Base-by-base conservation (phyloP, 2,797 vertebrate genomes). In the Gadopsis bispinosus region DNA sequence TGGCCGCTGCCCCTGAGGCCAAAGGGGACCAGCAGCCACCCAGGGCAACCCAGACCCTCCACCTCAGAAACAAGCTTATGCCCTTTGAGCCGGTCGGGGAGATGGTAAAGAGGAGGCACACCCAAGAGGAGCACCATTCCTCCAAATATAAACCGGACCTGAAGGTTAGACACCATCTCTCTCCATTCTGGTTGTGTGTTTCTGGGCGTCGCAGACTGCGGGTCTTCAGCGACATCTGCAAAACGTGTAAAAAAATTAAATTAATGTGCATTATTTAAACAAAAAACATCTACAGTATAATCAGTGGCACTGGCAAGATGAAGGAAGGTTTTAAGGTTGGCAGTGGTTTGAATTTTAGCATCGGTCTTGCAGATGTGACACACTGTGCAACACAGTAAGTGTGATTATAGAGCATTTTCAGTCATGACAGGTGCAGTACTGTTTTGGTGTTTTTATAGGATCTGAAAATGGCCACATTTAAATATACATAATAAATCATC, bases 61-160 rank as follows among this genome's bases (percentile, higher is more conserved):
- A 29, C 60, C 35, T 75, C 59, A 75, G 50, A 61, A 79, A 61
- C 58, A 82, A 67, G 61, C 77, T 68, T 4, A 72, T 65, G 43
- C 56, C 80, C 37, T 56, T 83, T 56, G 77, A 79, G 72, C 50
- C 53, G 4, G 13, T 56, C 53, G 67, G 37, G 58, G 77, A 80
- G 56, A 79, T 74, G 76, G 79, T 68, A 43, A 76, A 35, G 22
- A 65, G 22, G 37, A 72, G 56, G 33, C 70, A 20, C 50, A 37
- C 64, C 69, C 68, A 33, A n/a, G 48, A 26, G 22, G 66, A 66
- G 39, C 26, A 47, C 55, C 56, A 29, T 7, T 61, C 20, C 9
- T 74, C 53, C 47, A 35, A 67, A 50, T 76, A 85, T 72, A 87
- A 80, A 83, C 74, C 75, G 72, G 85, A 84, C 76, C 65, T 48